A percentile compares a stretch with the other conserved stretches of the same genome.
These are phyloP conservation scores for Physocephala rufipes DNA, from an alignment of 2,888 invertebrate genomes.

Conservation along the genomic window DNA sequence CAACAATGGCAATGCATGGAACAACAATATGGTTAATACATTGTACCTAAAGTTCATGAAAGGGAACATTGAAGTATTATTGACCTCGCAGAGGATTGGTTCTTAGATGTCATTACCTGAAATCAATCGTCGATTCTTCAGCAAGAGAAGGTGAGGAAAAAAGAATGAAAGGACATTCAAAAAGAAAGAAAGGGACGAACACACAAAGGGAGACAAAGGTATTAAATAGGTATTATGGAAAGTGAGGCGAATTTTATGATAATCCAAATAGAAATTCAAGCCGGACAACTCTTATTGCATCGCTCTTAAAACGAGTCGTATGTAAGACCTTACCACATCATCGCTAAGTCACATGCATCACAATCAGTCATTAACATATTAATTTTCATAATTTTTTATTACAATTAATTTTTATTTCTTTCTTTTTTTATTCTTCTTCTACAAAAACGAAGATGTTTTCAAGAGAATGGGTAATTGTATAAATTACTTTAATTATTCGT, in stretches of 20 bases:
- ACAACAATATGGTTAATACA: neutral
- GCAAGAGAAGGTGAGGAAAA: neutral
- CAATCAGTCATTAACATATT: too few relatives aligned
- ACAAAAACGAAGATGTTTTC: too few relatives aligned
- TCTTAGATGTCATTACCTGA: conserved; percentile 14
- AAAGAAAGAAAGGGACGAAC: neutral
- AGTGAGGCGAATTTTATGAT: conserved; percentile 4
- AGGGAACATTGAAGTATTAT: conserved; percentile 32
- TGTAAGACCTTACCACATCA: too few relatives aligned
- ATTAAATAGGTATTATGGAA: neutral
- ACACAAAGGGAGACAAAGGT: neutral
- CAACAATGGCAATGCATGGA: neutral
- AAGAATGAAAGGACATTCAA: neutral
- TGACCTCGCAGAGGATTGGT: conserved; percentile 22
- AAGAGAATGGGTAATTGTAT: too few relatives aligned
- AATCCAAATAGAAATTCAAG: conserved; percentile 30
- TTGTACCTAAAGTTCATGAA: conserved; percentile 22
- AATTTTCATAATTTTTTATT: too few relatives aligned
- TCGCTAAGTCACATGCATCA: too few relatives aligned
- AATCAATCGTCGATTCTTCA: neutral
- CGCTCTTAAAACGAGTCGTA: too few relatives aligned
- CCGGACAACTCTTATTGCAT: neutral
- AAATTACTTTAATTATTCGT: too few relatives aligned
- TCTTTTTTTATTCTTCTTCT: too few relatives aligned
- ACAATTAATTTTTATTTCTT: too few relatives aligned